Evolutionary conservation across 1,140 invertebrate species (phyloP), one percentile per base, ranked within the genome.

Genomic region (Andricus grossulariae): DNA sequence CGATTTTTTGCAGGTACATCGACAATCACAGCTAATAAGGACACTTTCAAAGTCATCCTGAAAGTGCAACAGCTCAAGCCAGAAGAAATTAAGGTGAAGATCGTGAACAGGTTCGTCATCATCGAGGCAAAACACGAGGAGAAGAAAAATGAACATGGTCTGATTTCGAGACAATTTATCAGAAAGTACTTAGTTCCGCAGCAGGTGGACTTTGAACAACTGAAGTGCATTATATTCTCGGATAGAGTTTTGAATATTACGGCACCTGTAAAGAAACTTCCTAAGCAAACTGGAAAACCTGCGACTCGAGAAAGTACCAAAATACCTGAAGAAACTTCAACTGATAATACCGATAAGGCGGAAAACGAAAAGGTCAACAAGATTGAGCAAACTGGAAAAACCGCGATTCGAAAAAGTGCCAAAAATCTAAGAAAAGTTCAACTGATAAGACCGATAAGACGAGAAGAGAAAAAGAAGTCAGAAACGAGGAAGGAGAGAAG

Each of bases 91-190:
- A n/a, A n/a, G n/a, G n/a, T n/a, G n/a, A n/a, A 80, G 72, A 77
- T 80, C 3, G 76, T 77, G 50, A 73, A 77, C 8, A 79, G 25
- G 75, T 84, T 54, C 50, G 90, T 96, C 5, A 86, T 95, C 0
- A 92, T 96, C 1, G 94, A 96, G 81, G 95, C 94, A 6, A 96
- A 95, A 82, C 95, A 96, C 77, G 95, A 96, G 82, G 95, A 96
- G 83, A 94, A 94, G 74, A 90, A 93, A 71, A 95, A 96, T 75
- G 93, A 95, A 50, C 94, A 96, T 78, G 95, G 95, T 1, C 94
- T 86, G 80, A 93, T 96, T 55, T 94, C 94, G 0, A 91, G 95
- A 18, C 94, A 96, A 81, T 96, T 96, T 81, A 89, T 94, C 12
- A 88, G 95, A 50, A 92, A 92, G 82, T 95, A 96, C 83, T 86